Conservation (phyloP, 1,140 invertebrate species). For the Aphidius ervi region DNA sequence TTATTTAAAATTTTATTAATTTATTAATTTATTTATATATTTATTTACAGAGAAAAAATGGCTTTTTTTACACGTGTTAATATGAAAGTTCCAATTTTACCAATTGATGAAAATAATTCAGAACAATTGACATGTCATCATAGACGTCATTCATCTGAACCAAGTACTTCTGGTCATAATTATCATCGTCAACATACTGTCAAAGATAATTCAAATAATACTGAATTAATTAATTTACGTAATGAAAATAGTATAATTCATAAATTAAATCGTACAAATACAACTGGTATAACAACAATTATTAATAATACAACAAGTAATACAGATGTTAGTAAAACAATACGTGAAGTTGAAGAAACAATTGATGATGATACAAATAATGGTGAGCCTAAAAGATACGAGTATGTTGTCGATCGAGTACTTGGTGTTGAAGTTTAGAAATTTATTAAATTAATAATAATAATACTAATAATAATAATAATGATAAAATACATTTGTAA, state of each 20-base stretch:
- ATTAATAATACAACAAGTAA: conserved; percentile 10
- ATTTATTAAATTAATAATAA: not conserved
- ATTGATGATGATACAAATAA: conserved; percentile 29
- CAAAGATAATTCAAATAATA: conserved; percentile 14
- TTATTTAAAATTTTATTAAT: conserved; percentile 1
- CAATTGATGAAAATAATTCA: conserved; percentile 58
- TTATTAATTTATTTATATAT: conserved; percentile 19
- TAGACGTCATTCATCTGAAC: conserved; percentile 44
- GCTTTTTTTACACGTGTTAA: conserved; percentile 86
- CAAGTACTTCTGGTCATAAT: conserved; percentile 24
- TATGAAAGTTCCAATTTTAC: conserved; percentile 70
- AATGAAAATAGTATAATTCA: conserved; percentile 16
- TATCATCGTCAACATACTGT: conserved; percentile 5
- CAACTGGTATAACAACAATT: not conserved
- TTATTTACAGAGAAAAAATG: conserved; percentile 81
- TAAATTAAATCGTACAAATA: conserved; percentile 6
- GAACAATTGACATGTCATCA: conserved; percentile 29
- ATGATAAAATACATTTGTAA: conserved; percentile 28
- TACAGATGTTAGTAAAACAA: conserved; percentile 16
- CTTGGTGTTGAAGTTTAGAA: conserved; percentile 64
- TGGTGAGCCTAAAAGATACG: conserved; percentile 58
- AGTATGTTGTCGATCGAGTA: conserved; percentile 65
- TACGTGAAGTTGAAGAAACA: conserved; percentile 4
- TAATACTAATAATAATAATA: conserved; percentile 11
- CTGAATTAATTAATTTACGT: conserved; percentile 24